Percentiles rank a stretch among this genome's conserved stretches.
Conservation (phyloP, 2,888 invertebrate genomes). For the Molanna angustata region DNA sequence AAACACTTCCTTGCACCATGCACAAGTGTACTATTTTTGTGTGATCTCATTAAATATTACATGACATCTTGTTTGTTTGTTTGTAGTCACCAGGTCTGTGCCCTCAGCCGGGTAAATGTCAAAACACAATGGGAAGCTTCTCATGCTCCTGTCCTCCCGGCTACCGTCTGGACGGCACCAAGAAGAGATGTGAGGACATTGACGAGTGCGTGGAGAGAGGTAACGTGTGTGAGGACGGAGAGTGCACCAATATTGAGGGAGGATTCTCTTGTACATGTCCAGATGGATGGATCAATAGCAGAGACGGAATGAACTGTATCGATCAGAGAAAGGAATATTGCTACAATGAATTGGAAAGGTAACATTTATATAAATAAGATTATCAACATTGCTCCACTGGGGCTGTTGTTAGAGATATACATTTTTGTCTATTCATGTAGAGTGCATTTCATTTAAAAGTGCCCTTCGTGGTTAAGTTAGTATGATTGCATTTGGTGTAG, state of each 20-base stretch:
- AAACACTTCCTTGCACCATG: too few species aligned
- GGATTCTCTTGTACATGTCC: slow-evolving; percentile 82
- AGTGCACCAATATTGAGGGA: slow-evolving; percentile 79
- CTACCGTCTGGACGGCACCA: slow-evolving; percentile 64
- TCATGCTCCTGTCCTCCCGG: slow-evolving; percentile 78
- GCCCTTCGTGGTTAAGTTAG: too few species aligned
- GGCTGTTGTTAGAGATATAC: too few species aligned
- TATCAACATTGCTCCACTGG: too few species aligned
- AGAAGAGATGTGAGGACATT: slow-evolving; percentile 65
- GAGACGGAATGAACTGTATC: slow-evolving; percentile 66
- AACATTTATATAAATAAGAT: too few species aligned
- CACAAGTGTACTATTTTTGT: too few species aligned
- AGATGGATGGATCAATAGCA: slow-evolving; percentile 66
- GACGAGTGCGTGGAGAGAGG: slow-evolving; percentile 74
- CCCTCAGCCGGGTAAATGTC: slow-evolving; percentile 62
- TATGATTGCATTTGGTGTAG: too few species aligned
- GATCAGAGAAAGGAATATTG: slow-evolving; percentile 75
- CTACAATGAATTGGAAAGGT: slow-evolving; percentile 53
- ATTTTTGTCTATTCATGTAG: too few species aligned
- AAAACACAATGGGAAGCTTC: slow-evolving; percentile 67
- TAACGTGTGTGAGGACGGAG: slow-evolving; percentile 76
- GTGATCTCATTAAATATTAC: too few species aligned
- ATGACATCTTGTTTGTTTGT: too few species aligned
- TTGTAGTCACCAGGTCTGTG: slow-evolving; percentile 55
- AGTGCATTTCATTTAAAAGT: too few species aligned